Evolutionary conservation across 2,113 vertebrate species (phyloP).

Genomic region (Theristicus caerulescens): DNA sequence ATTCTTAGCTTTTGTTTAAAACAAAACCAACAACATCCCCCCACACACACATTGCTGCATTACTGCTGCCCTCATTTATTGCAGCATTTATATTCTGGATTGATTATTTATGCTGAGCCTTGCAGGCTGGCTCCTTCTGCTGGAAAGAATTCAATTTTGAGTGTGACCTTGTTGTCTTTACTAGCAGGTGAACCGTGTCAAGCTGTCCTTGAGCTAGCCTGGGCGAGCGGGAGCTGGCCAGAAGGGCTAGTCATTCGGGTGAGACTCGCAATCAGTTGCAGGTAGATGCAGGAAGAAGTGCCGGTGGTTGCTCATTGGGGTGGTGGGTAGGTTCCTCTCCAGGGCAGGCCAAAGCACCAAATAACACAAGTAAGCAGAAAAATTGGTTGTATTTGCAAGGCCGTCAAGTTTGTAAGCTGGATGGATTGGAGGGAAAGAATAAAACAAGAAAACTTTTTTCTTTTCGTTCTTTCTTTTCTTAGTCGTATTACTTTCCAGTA

Average conservation of each 20-base stretch:
- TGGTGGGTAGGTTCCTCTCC: not conserved
- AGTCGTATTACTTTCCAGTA: not conserved
- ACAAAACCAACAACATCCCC: not conserved
- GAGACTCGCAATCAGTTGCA: rapidly evolving
- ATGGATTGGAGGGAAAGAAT: not conserved
- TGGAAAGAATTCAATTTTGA: not conserved
- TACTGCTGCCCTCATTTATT: not conserved
- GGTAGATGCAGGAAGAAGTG: not conserved
- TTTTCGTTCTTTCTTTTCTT: not conserved
- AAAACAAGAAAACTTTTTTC: not conserved
- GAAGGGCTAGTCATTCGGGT: rapidly evolving
- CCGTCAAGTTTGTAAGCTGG: rapidly evolving
- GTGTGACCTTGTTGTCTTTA: not conserved
- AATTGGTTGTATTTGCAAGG: not conserved
- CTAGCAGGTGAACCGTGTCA: not conserved
- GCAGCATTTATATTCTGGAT: not conserved
- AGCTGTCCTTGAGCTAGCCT: not conserved
- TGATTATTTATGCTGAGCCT: not conserved
- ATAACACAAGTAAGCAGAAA: not conserved
- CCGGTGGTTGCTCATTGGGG: not conserved
- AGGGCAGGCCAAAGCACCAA: not conserved
- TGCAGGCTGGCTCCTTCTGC: not conserved
- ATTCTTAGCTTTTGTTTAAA: not conserved
- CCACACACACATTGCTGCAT: not conserved
- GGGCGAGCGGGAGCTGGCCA: not conserved